Evolutionary conservation across 2,888 invertebrate species (phyloP).

Genomic region (Ceriagrion tenellum): DNA sequence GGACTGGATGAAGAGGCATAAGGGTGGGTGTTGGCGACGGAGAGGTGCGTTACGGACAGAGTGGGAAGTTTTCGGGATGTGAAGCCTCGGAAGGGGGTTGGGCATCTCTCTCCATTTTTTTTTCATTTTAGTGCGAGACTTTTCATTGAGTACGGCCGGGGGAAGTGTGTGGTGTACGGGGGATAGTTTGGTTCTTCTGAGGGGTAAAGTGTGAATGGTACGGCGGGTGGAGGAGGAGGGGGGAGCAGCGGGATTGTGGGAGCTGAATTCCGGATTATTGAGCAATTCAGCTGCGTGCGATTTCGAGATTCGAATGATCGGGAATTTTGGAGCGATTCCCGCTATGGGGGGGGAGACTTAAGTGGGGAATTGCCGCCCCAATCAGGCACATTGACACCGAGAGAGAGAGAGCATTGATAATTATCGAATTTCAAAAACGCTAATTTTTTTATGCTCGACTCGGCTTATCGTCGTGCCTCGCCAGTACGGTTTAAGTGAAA

Average conservation of each 20-base stretch:
- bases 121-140: background rate
- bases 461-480: background rate
- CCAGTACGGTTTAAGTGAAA: background rate
- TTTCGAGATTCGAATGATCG: constrained; percentile 27
- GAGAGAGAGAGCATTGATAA: background rate
- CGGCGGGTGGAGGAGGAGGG: background rate
- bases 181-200: background rate
- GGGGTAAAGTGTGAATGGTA: background rate
- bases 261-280: constrained; percentile 35
- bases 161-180: background rate
- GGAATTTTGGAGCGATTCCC: background rate
- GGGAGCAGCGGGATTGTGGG: background rate
- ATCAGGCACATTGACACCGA: constrained; percentile 13
- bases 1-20: background rate
- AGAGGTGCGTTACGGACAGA: no score
- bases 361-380: background rate
- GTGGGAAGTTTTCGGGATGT: background rate
- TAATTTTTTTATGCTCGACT: background rate
- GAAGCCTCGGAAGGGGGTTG: background rate
- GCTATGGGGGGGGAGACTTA: background rate
- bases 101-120: background rate
- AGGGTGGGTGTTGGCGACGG: background rate
- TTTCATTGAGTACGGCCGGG: background rate
- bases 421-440: background rate
- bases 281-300: background rate